Base-by-base conservation (phyloP, 1,140 invertebrate genomes). In the Alviniconcha marisindica region DNA sequence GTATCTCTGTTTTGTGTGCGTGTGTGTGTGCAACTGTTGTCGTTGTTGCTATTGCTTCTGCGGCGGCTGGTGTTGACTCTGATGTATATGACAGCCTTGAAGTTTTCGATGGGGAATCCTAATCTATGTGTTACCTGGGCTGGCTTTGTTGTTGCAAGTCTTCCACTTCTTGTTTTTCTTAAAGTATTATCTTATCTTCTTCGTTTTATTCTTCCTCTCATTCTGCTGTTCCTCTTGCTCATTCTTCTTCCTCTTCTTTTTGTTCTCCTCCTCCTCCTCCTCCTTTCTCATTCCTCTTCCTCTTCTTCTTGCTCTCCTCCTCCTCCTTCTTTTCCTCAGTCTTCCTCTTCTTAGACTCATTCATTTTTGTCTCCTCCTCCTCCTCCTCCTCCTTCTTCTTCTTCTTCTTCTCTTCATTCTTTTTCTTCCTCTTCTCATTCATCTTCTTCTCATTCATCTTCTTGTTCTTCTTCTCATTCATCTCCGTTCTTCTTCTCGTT, bases 381-480 rank as follows among this genome's bases (percentile, higher is more conserved):
- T 33, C n/a, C 73, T 74, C 73, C n/a, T 33, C 36, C 73, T 74
- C 73, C 36, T n/a, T 74, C 73, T 38, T 33, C 36, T 33, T 74
- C 73, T 74, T 33, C 36, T 33, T 74, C 73, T 38, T 15, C 36
- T 33, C 36, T 33, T 38, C 73, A 36, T 33, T 74, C 73, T 38
- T 33, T 74, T n/a, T 74, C 73, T 74, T 33, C 36, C 73, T 38
- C 73, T 74, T 33, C 33, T 33, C 42, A 10, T 38, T 21, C 33
- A 10, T n/a, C 18, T 38, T 33, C 33, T 33, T 38, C 73, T 38
- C 36, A 10, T 33, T n/a, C 36, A 7, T 33, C 33, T 33, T 15
- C 36, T 21, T 33, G 4, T 33, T 21, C 36, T 38, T 33, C 36
- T 33, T 74, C 73, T 74, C 73, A 36, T 33, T 74, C 73, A 36